A percentile compares a stretch with the other conserved stretches of the same genome.
These are phyloP conservation scores for Pangasius macronema DNA, from an alignment of 2,797 vertebrate genomes.

Conservation along the genomic window DNA sequence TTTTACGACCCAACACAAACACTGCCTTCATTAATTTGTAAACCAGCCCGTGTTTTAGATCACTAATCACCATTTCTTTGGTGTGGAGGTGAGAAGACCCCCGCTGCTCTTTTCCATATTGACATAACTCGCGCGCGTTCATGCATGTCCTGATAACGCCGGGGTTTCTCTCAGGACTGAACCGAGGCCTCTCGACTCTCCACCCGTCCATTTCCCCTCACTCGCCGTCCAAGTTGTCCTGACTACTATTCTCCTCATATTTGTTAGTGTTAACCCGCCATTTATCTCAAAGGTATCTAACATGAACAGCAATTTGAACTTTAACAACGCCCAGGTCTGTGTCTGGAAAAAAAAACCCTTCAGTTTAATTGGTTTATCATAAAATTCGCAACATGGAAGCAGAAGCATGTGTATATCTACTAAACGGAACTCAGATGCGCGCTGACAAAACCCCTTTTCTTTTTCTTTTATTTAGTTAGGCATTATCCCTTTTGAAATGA, in stretches of 20 bases:
- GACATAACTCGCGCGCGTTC: slow-evolving; percentile 79
- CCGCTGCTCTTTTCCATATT: slow-evolving; percentile 68
- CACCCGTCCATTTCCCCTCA: slow-evolving; percentile 43
- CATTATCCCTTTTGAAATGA: slow-evolving; percentile 83
- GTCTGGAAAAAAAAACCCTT: too few relatives aligned
- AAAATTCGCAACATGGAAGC: slow-evolving; percentile 37
- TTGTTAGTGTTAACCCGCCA: not conserved
- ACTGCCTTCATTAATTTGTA: not conserved
- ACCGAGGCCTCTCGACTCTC: slow-evolving; percentile 53
- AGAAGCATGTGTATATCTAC: slow-evolving; percentile 56
- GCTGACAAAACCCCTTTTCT: slow-evolving; percentile 65
- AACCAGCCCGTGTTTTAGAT: not conserved
- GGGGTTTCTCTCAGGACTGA: slow-evolving; percentile 77
- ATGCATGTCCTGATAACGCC: slow-evolving; percentile 78
- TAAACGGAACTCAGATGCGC: slow-evolving; percentile 64
- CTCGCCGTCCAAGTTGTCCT: not conserved
- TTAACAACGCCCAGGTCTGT: not conserved
- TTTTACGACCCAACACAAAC: not conserved
- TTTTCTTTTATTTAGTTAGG: slow-evolving; percentile 77
- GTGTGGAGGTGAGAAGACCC: slow-evolving; percentile 64
- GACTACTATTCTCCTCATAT: not conserved
- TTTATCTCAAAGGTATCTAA: not conserved
- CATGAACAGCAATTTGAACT: not conserved
- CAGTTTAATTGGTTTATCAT: slow-evolving; percentile 19
- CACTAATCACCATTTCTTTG: slow-evolving; percentile 33